phyloP scores from a whole-genome alignment of 2,113 vertebrate species.

The Ptychochromis oligacanthus region DNA sequence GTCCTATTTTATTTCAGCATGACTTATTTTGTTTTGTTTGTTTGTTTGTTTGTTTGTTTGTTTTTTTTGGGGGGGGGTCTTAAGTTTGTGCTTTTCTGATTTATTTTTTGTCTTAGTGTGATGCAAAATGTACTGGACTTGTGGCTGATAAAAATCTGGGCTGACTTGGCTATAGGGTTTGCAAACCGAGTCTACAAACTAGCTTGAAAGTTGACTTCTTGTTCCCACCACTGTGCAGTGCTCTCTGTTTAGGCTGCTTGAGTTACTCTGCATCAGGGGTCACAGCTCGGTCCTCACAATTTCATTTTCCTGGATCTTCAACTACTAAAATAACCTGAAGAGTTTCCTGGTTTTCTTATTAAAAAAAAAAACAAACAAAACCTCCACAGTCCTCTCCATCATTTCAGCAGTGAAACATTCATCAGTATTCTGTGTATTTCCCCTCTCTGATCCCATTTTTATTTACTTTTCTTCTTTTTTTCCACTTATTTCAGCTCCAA shows the following conservation, averaged over 20 bases:
- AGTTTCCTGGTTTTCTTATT: not conserved
- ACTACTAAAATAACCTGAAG: not conserved
- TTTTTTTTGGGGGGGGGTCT: too few relatives aligned
- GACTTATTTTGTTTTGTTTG: not conserved
- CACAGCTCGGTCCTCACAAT: not conserved
- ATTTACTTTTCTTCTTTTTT: not conserved
- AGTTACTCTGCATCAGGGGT: not conserved
- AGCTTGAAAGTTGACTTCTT: not conserved
- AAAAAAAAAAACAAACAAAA: not conserved
- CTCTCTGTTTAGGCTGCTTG: too few relatives aligned
- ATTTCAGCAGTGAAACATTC: not conserved
- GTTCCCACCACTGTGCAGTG: too few relatives aligned
- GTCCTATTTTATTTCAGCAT: not conserved
- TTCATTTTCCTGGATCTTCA: not conserved
- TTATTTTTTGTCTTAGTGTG: not conserved
- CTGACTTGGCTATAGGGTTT: not conserved
- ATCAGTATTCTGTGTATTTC: not conserved
- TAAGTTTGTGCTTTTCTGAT: not conserved
- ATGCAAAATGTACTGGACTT: not conserved
- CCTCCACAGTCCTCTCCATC: not conserved
- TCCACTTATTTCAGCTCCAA: not conserved
- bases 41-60: too few relatives aligned
- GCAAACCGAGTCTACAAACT: not conserved
- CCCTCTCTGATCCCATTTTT: not conserved
- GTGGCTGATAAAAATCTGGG: not conserved